phyloP scores from a whole-genome alignment of 1,140 invertebrate genomes.

The Brachionus rotundiformis region DNA sequence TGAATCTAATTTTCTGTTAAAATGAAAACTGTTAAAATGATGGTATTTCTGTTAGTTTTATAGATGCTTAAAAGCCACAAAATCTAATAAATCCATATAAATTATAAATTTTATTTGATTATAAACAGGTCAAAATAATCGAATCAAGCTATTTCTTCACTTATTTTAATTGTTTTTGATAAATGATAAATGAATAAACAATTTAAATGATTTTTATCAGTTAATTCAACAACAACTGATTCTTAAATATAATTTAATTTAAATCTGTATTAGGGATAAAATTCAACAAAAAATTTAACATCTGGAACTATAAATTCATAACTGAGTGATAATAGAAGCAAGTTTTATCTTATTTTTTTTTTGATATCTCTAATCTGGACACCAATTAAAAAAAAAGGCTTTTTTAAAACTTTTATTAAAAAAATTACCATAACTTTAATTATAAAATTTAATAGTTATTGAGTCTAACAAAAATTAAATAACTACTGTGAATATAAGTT shows the following conservation, averaged over 20 bases:
- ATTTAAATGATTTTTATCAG: too few species aligned
- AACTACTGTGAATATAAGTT: background rate
- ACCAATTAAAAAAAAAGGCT: background rate
- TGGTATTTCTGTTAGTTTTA: too few species aligned
- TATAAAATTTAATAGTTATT: slow-evolving; percentile 9
- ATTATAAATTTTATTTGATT: background rate
- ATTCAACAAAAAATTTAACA: too few species aligned
- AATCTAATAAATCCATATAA: background rate
- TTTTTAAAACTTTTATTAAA: background rate
- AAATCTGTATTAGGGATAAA: too few species aligned
- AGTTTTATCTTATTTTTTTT: background rate
- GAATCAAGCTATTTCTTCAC: too few species aligned
- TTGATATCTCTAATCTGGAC: too few species aligned
- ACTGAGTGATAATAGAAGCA: background rate
- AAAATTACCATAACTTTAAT: background rate
- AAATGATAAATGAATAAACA: too few species aligned
- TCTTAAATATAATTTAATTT: too few species aligned
- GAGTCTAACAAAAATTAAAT: slow-evolving; percentile 13
- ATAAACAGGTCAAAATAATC: background rate
- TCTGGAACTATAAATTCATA: background rate
- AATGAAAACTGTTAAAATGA: too few species aligned
- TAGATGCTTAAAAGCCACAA: background rate
- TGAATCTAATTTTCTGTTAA: too few species aligned
- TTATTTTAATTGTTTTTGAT: too few species aligned
- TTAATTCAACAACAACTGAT: too few species aligned